These are phyloP conservation scores for Harpagoxenus sublaevis DNA, from an alignment of 2,888 invertebrate genomes.

Conservation along the genomic window DNA sequence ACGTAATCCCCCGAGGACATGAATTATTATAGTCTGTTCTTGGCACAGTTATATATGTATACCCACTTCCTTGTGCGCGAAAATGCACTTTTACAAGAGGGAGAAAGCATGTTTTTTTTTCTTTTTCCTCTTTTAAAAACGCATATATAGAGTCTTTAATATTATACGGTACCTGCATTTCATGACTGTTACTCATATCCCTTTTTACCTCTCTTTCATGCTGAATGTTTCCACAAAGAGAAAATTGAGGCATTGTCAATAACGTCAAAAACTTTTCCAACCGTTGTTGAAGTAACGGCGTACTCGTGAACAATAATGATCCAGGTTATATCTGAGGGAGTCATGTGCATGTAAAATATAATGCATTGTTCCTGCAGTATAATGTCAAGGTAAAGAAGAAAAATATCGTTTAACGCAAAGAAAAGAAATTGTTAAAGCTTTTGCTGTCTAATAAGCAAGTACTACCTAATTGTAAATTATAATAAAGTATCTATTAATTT, in stretches of 20 bases:
- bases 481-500: background rate
- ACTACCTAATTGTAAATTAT: background rate
- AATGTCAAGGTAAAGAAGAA: background rate
- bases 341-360: background rate
- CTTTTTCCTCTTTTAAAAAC: constrained; percentile 4
- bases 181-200: background rate
- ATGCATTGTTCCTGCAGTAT: background rate
- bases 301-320: constrained; percentile 3
- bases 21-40: constrained; percentile 17
- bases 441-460: background rate
- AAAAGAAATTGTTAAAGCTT: background rate
- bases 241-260: constrained; percentile 20
- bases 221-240: constrained; percentile 7
- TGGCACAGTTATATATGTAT: background rate
- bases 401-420: background rate
- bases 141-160: background rate
- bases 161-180: constrained; percentile 1
- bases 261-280: constrained; percentile 2
- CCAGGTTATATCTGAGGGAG: background rate
- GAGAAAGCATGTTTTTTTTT: background rate
- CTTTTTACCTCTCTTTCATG: background rate
- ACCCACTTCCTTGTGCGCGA: background rate
- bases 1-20: constrained; percentile 20
- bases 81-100: constrained; percentile 17
- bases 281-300: constrained; percentile 1